These are phyloP conservation scores for Bombus pyrosoma DNA, from an alignment of 1,140 invertebrate species.

Conservation along the genomic window DNA sequence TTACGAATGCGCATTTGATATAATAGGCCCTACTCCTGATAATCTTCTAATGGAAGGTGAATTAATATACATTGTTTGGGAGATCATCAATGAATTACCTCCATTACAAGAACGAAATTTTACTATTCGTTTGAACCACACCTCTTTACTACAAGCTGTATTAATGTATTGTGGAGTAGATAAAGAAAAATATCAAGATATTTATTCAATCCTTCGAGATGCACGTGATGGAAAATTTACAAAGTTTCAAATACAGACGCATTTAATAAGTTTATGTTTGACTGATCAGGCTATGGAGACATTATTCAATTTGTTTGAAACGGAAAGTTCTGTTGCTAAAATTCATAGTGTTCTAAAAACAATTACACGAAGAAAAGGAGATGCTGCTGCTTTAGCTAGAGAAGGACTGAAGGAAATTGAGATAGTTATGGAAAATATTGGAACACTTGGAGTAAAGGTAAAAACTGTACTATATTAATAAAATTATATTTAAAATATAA, in stretches of 20 bases:
- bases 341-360: constrained; percentile 85
- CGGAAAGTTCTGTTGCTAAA: constrained; percentile 87
- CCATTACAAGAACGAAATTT: constrained; percentile 87
- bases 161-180: constrained; percentile 92
- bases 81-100: constrained; percentile 90
- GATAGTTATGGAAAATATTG: constrained; percentile 86
- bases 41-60: constrained; percentile 93
- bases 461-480: constrained; percentile 1
- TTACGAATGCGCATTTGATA: constrained; percentile 96
- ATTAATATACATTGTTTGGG: constrained; percentile 89
- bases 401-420: constrained; percentile 89
- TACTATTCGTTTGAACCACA: constrained; percentile 92
- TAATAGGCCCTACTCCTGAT: constrained; percentile 88
- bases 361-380: constrained; percentile 85
- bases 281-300: constrained; percentile 87
- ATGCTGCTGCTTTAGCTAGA: constrained; percentile 86
- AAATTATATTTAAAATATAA: neutral
- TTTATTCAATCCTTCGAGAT: constrained; percentile 86
- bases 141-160: constrained; percentile 89
- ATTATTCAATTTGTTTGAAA: constrained; percentile 88
- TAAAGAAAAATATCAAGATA: constrained; percentile 86
- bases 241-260: constrained; percentile 88
- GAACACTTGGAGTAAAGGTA: constrained; percentile 89
- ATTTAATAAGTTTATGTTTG: constrained; percentile 87
- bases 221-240: constrained; percentile 86